Base-by-base conservation (phyloP, 1,140 invertebrate species). In the Drosophila sucinea region DNA sequence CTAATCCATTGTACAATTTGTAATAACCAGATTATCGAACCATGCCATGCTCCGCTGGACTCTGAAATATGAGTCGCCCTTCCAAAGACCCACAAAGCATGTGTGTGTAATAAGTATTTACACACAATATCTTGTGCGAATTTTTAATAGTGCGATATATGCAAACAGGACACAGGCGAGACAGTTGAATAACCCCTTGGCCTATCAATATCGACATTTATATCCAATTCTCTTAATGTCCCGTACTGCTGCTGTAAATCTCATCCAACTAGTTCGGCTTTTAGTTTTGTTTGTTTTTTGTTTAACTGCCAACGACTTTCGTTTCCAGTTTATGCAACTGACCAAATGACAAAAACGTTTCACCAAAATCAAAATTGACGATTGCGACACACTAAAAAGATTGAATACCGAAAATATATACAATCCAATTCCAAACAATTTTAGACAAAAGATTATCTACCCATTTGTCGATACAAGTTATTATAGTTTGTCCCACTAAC, bases 271-370 rank as follows among this genome's bases (percentile, higher is more conserved):
- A 10, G 73, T 77, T 70, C 70, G 38, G 25, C 7, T 51, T 51
- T 51, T 51, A 51, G 44, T 51, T 38, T 58, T 32, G 17, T 38
- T 23, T 58, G 40, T 66, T 41, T 55, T 54, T 74, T 75, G 57
- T 55, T 54, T 75, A 75, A 64, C 54, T 69, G 17, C 40, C 58
- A 38, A 29, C 35, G 55, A 68, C 72, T 76, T 75, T 75, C 72
- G 66, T 77, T 77, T 77, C 73, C 73, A 77, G 73, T 76, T 76
- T 76, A 76, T 67, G 73, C 73, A 76, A 76, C 40, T 57, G 3
- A 30, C 56, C 40, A 55, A 69, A 67, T 70, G 65, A 69, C 73
- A 77, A 76, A 76, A 32, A 62, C 73, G 61, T 63, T 76, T 76
- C 73, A 76, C 66, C 60, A 77, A 76, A 67, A 77, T 64, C 60